Base-by-base conservation (phyloP, 1,140 invertebrate genomes). In the Onthophagus taurus region DNA sequence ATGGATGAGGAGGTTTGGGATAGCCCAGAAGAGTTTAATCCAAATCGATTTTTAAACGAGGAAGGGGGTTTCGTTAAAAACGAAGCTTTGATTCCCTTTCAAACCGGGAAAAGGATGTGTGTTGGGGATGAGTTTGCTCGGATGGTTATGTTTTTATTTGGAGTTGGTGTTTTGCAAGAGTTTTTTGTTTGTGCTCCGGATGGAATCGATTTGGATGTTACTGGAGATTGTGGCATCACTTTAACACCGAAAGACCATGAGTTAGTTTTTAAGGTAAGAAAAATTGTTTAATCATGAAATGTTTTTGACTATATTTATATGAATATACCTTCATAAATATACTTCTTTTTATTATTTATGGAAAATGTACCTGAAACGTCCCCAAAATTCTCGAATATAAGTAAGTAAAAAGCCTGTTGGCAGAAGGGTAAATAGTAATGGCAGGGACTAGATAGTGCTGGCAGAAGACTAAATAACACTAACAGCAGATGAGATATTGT, bases 91-190 rank as follows among this genome's bases (percentile, higher is more conserved):
- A 75, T 91, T 38, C 89, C 89, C 9, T 93, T 91, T 56, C 86
- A 89, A 69, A 77, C 70, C 47, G 88, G 85, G 78, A 87, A 89
- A 60, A 71, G 87, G 21, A 79, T 85, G 68, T 94, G 89, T 63
- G 73, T 88, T 0, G 89, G 89, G 3, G 88, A 93, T 48, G 84
- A 89, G 54, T 60, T 93, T 24, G 86, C 85, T 1, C 72, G 71
- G 45, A 86, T 87, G 77, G 64, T 87, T 37, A 51, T 86, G 35
- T 76, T 81, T 48, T 57, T 89, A 3, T 79, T 78, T 62, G 63
- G 73, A 33, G 66, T 75, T 0, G 67, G 73, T 13, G 69, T 90
- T 9, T 48, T 93, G 1, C 72, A 79, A 4, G 66, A 68, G 7
- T 86, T 81, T 55, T 59, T 63, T 11, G 21, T 82, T 23, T 58